Evolutionary conservation across 2,797 vertebrate species (phyloP), one percentile per base, ranked within the genome.

Genomic region (Protosalanx chinensis): DNA sequence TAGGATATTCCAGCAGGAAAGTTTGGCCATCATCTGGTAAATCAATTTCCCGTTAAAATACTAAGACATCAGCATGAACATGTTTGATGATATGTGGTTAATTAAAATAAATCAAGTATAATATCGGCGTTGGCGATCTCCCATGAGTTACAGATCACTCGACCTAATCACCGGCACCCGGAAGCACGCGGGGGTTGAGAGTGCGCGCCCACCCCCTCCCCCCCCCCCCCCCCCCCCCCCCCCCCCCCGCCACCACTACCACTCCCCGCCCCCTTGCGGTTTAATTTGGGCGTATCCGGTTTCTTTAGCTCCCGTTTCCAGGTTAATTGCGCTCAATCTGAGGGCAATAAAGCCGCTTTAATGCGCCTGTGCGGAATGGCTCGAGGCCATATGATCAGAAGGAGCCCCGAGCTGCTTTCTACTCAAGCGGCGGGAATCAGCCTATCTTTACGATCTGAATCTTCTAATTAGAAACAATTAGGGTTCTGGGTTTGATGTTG

Each of bases 251-350:
- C 69, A 75, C 78, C 41, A 46, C 0, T 12, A 46, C 41, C 41
- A 46, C 12, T 46, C 41, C 10, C 41, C 41, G 41, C 41, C 41
- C 71, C 74, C 81, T 37, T 76, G 82, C 37, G 81, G 85, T 85
- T 16, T 75, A 29, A 59, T 46, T 66, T 71, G 73, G 41, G 75
- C 78, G 63, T 75, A 76, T 77, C 76, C 76, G 68, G 71, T 79
- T 82, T 49, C 75, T 56, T 65, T 63, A 72, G 73, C 74, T 78
- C 74, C 72, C 68, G 72, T 84, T 80, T 88, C 86, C 73, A 84
- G 76, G 76, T 85, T 83, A 80, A 88, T 75, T 73, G 73, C 69
- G 74, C 69, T 76, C 82, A 30, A 83, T 85, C 65, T 80, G 75
- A 63, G 71, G 49, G 75, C 51, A 70, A 75, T 56, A 82, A 70